Evolutionary conservation across 1,140 invertebrate genomes (phyloP).

Genomic region (Leptinotarsa undecemlineata): DNA sequence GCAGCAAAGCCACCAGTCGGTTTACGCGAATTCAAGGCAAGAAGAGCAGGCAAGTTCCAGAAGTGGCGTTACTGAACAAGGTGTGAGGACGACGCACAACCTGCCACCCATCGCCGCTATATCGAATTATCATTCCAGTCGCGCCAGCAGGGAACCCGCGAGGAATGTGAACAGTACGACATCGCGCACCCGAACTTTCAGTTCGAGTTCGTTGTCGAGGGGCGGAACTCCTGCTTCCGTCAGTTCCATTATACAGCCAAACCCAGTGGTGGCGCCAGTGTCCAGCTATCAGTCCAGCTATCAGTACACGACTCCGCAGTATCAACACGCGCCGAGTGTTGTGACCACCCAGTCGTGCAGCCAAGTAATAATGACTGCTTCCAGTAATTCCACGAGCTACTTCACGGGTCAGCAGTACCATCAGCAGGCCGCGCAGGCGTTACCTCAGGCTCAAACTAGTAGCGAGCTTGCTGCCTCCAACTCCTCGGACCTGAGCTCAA

Average conservation of each 20-base stretch:
- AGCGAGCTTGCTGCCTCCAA: not conserved
- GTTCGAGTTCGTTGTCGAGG: conserved; percentile 23
- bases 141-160: conserved; percentile 49
- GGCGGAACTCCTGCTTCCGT: not conserved
- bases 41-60: not conserved
- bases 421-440: not conserved
- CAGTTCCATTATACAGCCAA: conserved; percentile 26
- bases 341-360: conserved; percentile 36
- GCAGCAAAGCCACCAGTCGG: conserved; percentile 21
- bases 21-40: conserved; percentile 16
- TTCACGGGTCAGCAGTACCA: conserved; percentile 5
- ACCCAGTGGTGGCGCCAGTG: conserved; percentile 12
- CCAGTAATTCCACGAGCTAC: conserved; percentile 35
- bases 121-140: conserved; percentile 57
- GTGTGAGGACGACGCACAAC: conserved; percentile 56
- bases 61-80: conserved; percentile 3
- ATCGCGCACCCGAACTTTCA: conserved; percentile 32
- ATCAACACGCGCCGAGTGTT: conserved; percentile 30
- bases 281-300: conserved; percentile 11
- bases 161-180: conserved; percentile 29
- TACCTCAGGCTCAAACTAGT: not conserved
- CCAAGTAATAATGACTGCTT: conserved; percentile 41
- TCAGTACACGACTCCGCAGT: conserved; percentile 23
- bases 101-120: conserved; percentile 59
- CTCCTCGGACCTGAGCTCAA: conserved; percentile 7